Percentiles rank a stretch among this genome's conserved stretches.
Evolutionary conservation across 2,888 invertebrate genomes (phyloP).

Genomic region (Xiphydria camelus): DNA sequence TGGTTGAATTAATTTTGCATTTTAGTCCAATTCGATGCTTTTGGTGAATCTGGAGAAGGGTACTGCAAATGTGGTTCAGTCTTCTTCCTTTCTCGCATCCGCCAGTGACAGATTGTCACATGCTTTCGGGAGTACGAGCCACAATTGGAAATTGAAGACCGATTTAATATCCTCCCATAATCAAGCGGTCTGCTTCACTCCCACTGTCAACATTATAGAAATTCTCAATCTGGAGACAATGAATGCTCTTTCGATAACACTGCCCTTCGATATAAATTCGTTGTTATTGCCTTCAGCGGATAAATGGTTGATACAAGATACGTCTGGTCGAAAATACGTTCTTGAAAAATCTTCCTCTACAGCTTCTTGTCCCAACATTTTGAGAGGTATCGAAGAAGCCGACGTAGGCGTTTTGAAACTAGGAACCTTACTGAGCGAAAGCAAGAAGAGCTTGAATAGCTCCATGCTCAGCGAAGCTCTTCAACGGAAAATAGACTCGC

Average conservation of each 20-base stretch:
- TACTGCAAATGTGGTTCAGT: conserved; percentile 35
- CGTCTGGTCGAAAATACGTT: conserved; percentile 34
- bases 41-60: conserved; percentile 42
- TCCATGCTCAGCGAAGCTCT: conserved; percentile 51
- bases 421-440: conserved; percentile 29
- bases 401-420: conserved; percentile 16
- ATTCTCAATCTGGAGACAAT: conserved; percentile 45
- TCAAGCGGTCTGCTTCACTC: conserved; percentile 39
- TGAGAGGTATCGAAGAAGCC: conserved; percentile 39
- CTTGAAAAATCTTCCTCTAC: conserved; percentile 36
- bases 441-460: conserved; percentile 25
- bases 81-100: conserved; percentile 41
- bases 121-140: conserved; percentile 29
- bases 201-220: conserved; percentile 45
- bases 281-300: conserved; percentile 41
- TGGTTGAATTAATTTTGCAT: too few relatives aligned
- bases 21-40: conserved; percentile 48
- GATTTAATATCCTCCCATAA: conserved; percentile 37
- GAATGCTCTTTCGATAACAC: conserved; percentile 40
- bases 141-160: conserved; percentile 39
- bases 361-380: conserved; percentile 46
- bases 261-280: conserved; percentile 51
- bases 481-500: conserved; percentile 54
- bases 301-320: conserved; percentile 54
- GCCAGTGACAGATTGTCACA: conserved; percentile 44